phyloP scores from a whole-genome alignment of 2,888 invertebrate genomes.

The Erpobdella octoculata region DNA sequence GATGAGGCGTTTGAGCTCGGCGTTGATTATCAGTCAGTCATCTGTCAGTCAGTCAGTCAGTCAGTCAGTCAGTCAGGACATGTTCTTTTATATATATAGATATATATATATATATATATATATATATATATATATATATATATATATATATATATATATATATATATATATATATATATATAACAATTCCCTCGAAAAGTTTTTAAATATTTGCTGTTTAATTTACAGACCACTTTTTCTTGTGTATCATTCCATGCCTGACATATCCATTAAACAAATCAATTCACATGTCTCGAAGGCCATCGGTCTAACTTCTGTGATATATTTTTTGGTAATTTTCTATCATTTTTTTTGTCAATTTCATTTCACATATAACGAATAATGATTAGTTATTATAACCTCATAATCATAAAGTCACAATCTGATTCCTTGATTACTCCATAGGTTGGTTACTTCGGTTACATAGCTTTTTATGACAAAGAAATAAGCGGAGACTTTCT shows the following conservation, averaged over 20 bases:
- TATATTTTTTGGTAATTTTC: conserved; percentile 63
- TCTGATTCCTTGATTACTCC: conserved; percentile 25
- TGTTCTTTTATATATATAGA: too few relatives aligned
- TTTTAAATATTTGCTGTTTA: too few relatives aligned
- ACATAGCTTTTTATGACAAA: conserved; percentile 69
- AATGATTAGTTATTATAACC: neutral
- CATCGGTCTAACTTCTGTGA: conserved; percentile 78
- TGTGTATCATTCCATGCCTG: conserved; percentile 80
- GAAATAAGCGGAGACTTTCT: conserved; percentile 73
- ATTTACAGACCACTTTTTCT: conserved; percentile 56
- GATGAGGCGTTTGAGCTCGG: too few relatives aligned
- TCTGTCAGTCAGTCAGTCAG: too few relatives aligned
- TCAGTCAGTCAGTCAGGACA: too few relatives aligned
- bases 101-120: too few relatives aligned
- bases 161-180: too few relatives aligned
- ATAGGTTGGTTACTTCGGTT: conserved; percentile 84
- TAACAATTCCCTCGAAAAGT: too few relatives aligned
- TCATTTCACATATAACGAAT: neutral
- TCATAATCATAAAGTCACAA: neutral
- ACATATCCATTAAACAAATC: conserved; percentile 78
- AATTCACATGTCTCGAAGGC: conserved; percentile 78
- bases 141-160: too few relatives aligned
- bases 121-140: too few relatives aligned
- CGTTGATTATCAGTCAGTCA: too few relatives aligned
- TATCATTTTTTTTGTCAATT: neutral